Conservation (phyloP, 2,113 vertebrate species). For the Barnardius zonarius region DNA sequence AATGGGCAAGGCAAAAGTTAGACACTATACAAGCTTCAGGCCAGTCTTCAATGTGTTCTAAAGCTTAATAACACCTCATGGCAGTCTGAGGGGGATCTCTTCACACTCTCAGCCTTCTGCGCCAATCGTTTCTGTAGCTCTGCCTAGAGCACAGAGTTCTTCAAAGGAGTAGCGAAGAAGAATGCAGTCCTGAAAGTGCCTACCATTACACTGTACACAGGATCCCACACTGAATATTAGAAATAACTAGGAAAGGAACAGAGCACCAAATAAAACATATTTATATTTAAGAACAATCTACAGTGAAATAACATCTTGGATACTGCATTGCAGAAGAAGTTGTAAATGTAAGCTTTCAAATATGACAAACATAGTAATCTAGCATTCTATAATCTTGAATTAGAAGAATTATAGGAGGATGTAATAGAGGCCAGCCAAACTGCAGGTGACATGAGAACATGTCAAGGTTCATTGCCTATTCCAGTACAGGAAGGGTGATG, state of each 20-base stretch:
- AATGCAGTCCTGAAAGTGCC: neutral
- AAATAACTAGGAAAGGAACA: neutral
- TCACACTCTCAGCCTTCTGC: neutral
- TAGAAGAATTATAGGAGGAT: neutral
- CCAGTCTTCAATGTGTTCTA: neutral
- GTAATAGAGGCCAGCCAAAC: neutral
- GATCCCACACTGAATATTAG: neutral
- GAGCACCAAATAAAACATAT: neutral
- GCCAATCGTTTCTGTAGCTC: accelerated
- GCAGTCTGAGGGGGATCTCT: neutral
- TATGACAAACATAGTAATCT: neutral
- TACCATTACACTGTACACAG: neutral
- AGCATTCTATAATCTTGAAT: neutral
- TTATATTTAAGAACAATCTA: neutral
- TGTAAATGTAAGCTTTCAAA: neutral
- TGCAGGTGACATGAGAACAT: accelerated
- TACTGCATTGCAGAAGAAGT: neutral
- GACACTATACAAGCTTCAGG: neutral
- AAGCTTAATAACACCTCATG: neutral
- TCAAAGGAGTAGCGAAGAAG: neutral
- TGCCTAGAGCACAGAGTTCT: neutral
- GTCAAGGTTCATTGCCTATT: neutral
- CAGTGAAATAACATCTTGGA: neutral
- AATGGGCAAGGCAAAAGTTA: neutral
- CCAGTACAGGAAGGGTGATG: neutral